A percentile compares a stretch with the other conserved stretches of the same genome.
Evolutionary conservation across 2,113 vertebrate species (phyloP).

Genomic region (Madoqua kirkii): DNA sequence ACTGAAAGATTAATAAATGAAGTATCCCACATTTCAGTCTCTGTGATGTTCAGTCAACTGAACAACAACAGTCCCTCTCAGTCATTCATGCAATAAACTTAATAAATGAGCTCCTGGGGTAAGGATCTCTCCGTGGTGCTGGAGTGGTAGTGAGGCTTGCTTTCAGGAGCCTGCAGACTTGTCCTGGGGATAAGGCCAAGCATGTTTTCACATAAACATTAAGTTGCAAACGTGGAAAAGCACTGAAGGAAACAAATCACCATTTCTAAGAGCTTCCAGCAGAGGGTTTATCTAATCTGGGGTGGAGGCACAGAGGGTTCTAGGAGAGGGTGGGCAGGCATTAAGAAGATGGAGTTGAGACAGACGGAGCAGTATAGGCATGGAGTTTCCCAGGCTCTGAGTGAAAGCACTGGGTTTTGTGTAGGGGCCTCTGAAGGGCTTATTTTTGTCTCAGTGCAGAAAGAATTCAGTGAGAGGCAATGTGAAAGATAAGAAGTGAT

Average conservation of each 20-base stretch:
- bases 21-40: not conserved
- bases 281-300: not conserved
- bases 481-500: not conserved
- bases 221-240: not conserved
- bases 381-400: not conserved
- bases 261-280: not conserved
- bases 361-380: no score
- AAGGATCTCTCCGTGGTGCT: not conserved
- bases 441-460: not conserved
- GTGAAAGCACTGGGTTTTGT: not conserved
- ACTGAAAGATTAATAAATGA: not conserved
- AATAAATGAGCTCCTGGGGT: not conserved
- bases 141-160: not conserved
- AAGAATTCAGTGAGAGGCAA: not conserved
- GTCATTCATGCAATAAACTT: not conserved
- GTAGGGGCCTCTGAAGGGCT: not conserved
- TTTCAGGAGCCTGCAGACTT: not conserved
- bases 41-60: not conserved
- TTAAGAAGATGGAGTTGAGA: not conserved
- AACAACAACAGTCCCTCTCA: not conserved
- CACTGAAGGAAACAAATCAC: not conserved
- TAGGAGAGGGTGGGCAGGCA: not conserved
- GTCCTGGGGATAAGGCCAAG: no score
- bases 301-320: not conserved
- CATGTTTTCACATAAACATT: no score